phyloP scores from a whole-genome alignment of 1,140 invertebrate genomes.

The Thalassaphorura encarpata region DNA sequence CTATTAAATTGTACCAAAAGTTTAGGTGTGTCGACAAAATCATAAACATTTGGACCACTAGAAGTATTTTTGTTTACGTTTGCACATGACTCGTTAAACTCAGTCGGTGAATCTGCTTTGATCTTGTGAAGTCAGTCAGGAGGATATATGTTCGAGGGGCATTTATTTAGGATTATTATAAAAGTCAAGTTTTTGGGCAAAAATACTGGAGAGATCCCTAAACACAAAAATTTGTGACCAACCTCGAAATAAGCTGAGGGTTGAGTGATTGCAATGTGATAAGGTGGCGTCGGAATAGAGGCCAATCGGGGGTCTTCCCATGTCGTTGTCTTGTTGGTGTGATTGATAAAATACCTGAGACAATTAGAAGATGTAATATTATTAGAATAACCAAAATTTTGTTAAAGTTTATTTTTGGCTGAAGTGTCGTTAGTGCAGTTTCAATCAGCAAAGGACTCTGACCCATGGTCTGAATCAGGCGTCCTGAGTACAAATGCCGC shows the following conservation, averaged over 20 bases:
- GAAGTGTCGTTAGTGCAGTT: too few species aligned
- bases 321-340: conserved; percentile 56
- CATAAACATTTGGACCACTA: too few species aligned
- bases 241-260: conserved; percentile 32
- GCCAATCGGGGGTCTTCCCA: conserved; percentile 42
- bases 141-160: not conserved
- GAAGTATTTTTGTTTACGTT: too few species aligned
- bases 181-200: too few species aligned
- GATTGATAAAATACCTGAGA: conserved; percentile 65
- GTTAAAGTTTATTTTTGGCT: too few species aligned
- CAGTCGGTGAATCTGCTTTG: not conserved
- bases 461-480: too few species aligned
- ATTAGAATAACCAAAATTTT: too few species aligned
- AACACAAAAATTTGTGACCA: conserved; percentile 8
- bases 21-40: too few species aligned
- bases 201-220: not conserved
- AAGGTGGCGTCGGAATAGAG: conserved; percentile 28
- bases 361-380: conserved; percentile 25
- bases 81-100: not conserved
- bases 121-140: not conserved
- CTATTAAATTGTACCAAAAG: too few species aligned
- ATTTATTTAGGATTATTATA: conserved; percentile 10
- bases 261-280: conserved; percentile 30
- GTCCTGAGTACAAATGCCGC: too few species aligned
- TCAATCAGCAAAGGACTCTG: too few species aligned